Percentiles rank a stretch among this genome's conserved stretches.
Conservation (phyloP, 2,888 invertebrate genomes). For the Campoplex capitator region DNA sequence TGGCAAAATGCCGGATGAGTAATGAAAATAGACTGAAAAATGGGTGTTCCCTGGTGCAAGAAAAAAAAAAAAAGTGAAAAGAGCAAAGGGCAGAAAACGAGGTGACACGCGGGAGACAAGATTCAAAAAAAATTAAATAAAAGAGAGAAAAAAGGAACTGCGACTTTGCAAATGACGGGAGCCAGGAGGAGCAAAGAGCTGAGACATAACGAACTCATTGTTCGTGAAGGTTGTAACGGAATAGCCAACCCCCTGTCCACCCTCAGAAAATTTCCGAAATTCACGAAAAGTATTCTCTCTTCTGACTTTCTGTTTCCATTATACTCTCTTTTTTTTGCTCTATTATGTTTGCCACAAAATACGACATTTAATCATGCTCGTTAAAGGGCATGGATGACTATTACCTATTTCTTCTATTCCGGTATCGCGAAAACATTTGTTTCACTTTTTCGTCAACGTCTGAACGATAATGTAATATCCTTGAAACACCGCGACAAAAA, state of each 20-base stretch:
- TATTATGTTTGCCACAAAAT: neutral
- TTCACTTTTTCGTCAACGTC: too few species aligned
- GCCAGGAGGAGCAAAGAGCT: constrained; percentile 36
- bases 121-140: constrained; percentile 17
- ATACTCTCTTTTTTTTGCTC: neutral
- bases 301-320: neutral
- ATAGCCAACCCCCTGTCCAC: constrained; percentile 36
- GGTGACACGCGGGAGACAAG: constrained; percentile 18
- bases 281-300: constrained; percentile 28
- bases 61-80: constrained; percentile 30
- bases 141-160: neutral
- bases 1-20: constrained; percentile 37
- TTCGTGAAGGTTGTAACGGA: constrained; percentile 65
- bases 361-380: too few species aligned
- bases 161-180: constrained; percentile 28
- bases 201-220: constrained; percentile 71
- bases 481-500: too few species aligned
- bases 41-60: constrained; percentile 2
- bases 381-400: too few species aligned
- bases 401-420: too few species aligned
- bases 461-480: too few species aligned
- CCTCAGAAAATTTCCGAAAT: constrained; percentile 67
- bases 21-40: constrained; percentile 18
- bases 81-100: constrained; percentile 19
- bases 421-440: too few species aligned